Evolutionary conservation across 2,888 invertebrate species (phyloP), one percentile per base, ranked within the genome.

Genomic region (Agriopis marginaria): DNA sequence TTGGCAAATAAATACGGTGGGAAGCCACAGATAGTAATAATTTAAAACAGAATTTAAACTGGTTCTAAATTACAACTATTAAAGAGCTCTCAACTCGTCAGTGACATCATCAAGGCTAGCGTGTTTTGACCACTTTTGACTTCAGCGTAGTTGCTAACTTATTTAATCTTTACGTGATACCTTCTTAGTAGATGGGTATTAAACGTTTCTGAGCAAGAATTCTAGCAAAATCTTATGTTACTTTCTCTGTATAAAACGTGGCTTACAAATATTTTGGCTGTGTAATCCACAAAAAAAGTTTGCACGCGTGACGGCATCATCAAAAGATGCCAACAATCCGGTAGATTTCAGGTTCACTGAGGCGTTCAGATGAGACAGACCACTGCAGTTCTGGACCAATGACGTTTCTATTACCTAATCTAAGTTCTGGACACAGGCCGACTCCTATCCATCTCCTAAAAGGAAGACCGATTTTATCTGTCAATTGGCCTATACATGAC

Each of bases 31-130:
- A 54, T 49, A n/a, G 42, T 40, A 47, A 47, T 60, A 61, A 49
- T 47, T 53, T 60, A 14, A n/a, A 49, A 51, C 17, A 56, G 14
- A 58, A 50, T 17, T 6, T 45, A 63, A 63, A 68, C 68, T 63
- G 63, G 68, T 68, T 68, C 39, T 60, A 55, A 63, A 63, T 68
- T 51, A 47, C 42, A 49, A 63, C 59, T 56, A 68, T 68, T 58
- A 59, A 47, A 42, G 14, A 64, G 40, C 17, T 50, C 32, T 54
- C 54, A 61, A 62, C 39, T 56, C 10, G 54, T 56, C 32, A 61
- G 40, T 69, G 69, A 69, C 65, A 62, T 69, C 65, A 69, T 58
- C 61, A 56, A 69, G 47, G 62, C 65, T 47, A 61, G 55, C 69
- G n/a, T 53, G 69, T 62, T 65, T 62, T 47, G 50, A 62, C 23